Conservation (phyloP, 2,797 vertebrate species). For the Scarus forsteni region DNA sequence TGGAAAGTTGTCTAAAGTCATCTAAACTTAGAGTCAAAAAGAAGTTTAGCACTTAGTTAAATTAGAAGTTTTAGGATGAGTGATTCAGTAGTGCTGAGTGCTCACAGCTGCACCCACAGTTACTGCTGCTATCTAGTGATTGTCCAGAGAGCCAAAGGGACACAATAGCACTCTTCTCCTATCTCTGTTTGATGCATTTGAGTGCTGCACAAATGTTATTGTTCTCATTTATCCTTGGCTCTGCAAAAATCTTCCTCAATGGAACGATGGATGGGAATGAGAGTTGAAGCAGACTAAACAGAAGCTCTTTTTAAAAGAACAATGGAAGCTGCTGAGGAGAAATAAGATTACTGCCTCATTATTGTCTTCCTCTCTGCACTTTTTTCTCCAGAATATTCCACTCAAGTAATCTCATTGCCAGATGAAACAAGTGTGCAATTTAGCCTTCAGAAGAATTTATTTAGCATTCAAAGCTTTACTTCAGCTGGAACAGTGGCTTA, state of each 20-base stretch:
- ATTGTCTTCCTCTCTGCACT: conserved; percentile 69
- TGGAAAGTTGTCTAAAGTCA: conserved; percentile 49
- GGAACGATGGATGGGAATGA: conserved; percentile 73
- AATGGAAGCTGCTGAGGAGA: conserved; percentile 76
- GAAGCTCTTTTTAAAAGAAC: conserved; percentile 67
- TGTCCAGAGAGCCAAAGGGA: conserved; percentile 45
- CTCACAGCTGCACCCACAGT: not conserved
- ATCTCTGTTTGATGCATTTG: conserved; percentile 50
- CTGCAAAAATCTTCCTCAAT: conserved; percentile 67
- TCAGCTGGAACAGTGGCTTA: conserved; percentile 55
- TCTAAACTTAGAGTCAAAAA: conserved; percentile 25
- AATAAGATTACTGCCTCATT: conserved; percentile 77
- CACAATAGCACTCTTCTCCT: conserved; percentile 47
- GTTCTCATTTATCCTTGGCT: conserved; percentile 71
- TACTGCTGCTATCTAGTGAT: conserved; percentile 30
- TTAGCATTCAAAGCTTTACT: conserved; percentile 60
- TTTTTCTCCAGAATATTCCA: conserved; percentile 66
- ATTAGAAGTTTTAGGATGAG: conserved; percentile 32
- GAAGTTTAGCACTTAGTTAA: conserved; percentile 38
- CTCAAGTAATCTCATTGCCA: conserved; percentile 75
- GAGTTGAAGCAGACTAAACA: conserved; percentile 69
- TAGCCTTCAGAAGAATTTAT: conserved; percentile 70
- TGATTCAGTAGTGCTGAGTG: not conserved
- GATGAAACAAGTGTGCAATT: conserved; percentile 70
- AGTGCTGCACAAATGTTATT: conserved; percentile 71